These are phyloP conservation scores for Amblyjoppa proteus DNA, from an alignment of 2,888 invertebrate genomes.

Conservation along the genomic window DNA sequence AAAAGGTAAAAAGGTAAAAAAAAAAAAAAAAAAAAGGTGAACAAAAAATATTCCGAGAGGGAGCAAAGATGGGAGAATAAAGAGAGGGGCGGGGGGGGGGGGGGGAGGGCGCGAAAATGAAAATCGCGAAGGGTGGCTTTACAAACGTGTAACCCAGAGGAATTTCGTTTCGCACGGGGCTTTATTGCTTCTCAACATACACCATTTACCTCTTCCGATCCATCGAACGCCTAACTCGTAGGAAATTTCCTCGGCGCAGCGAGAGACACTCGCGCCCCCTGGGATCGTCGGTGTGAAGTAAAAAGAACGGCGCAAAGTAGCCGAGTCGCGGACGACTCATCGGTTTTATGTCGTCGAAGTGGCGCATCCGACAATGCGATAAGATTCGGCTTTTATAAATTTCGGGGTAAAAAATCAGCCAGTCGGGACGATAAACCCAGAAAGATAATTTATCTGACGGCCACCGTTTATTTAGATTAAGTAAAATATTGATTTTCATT, in stretches of 20 bases:
- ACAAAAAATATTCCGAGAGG: neutral
- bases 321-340: neutral
- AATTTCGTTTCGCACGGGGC: slow-evolving; percentile 65
- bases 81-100: neutral
- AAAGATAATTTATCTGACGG: no score
- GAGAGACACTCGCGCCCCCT: slow-evolving; percentile 1
- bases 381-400: neutral
- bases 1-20: slow-evolving; percentile 27
- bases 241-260: slow-evolving; percentile 50
- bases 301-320: neutral
- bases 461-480: no score
- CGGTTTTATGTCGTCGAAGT: neutral
- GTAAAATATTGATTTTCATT: no score
- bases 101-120: slow-evolving; percentile 10
- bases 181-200: slow-evolving; percentile 69
- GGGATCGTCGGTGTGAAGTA: neutral
- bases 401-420: neutral
- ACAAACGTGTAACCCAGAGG: slow-evolving; percentile 46
- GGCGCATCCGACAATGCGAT: no score
- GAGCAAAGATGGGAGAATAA: neutral
- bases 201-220: slow-evolving; percentile 72
- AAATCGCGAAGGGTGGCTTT: slow-evolving; percentile 35
- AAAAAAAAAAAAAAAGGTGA: neutral
- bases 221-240: slow-evolving; percentile 66
- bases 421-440: no score